Evolutionary conservation across 2,888 invertebrate species (phyloP).

Genomic region (Hirtodrosophila cameraria): DNA sequence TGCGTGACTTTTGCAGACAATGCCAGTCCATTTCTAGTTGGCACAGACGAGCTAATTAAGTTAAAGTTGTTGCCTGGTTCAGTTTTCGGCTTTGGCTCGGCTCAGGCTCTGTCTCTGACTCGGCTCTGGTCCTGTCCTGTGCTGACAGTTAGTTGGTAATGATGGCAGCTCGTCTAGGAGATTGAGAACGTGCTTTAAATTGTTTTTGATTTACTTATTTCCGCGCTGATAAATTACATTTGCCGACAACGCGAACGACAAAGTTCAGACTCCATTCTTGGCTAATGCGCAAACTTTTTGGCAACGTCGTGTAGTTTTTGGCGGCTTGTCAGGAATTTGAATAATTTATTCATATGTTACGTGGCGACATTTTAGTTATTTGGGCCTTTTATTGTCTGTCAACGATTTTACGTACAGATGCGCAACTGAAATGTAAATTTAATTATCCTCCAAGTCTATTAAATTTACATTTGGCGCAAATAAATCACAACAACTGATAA

Average conservation of each 20-base stretch:
- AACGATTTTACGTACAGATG: conserved; percentile 45
- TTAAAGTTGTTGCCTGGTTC: conserved; percentile 59
- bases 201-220: conserved; percentile 81
- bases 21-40: conserved; percentile 62
- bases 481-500: conserved; percentile 51
- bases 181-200: conserved; percentile 66
- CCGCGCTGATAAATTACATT: conserved; percentile 80
- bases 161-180: conserved; percentile 18
- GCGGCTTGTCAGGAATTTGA: conserved; percentile 52
- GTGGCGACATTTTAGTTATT: conserved; percentile 38
- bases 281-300: conserved; percentile 72
- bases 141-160: conserved; percentile 43
- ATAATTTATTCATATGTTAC: conserved; percentile 79
- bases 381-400: conserved; percentile 44
- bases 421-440: conserved; percentile 66
- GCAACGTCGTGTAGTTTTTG: conserved; percentile 42
- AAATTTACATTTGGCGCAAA: conserved; percentile 58
- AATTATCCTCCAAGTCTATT: conserved; percentile 68
- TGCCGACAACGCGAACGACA: conserved; percentile 55
- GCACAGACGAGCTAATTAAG: conserved; percentile 69
- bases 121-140: conserved; percentile 3
- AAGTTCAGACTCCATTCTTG: conserved; percentile 67
- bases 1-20: conserved; percentile 73
- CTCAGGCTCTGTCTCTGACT: not conserved
- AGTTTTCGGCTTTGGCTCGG: too few relatives aligned